phyloP scores from a whole-genome alignment of 1,140 invertebrate species.

The Hormaphis cornu region DNA sequence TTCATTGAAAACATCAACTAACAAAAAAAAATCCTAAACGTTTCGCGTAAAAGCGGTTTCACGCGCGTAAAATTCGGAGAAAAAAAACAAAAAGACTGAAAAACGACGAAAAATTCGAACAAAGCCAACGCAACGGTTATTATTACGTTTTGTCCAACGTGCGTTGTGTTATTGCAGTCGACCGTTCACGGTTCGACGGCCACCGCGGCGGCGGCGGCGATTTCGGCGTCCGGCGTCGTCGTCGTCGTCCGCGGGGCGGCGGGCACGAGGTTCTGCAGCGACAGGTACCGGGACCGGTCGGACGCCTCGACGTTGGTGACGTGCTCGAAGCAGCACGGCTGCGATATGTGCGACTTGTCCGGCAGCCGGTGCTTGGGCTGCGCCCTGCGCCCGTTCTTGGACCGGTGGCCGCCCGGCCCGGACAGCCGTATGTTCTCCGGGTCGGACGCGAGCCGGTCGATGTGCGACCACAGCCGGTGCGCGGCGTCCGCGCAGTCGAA shows the following conservation, averaged over 20 bases:
- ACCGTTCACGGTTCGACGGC: too few species aligned
- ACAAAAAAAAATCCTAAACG: too few species aligned
- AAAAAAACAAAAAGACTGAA: too few species aligned
- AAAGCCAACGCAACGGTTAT: too few species aligned
- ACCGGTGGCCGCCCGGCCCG: constrained; percentile 52
- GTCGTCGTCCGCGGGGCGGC: constrained; percentile 38
- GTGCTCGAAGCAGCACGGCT: constrained; percentile 79
- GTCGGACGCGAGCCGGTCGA: constrained; percentile 62
- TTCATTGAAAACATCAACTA: too few species aligned
- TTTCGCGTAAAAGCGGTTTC: too few species aligned
- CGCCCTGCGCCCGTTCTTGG: constrained; percentile 40
- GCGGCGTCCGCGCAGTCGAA: constrained; percentile 69
- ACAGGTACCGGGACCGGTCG: constrained; percentile 57
- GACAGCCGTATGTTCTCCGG: constrained; percentile 72
- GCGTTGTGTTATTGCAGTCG: too few species aligned
- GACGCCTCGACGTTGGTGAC: constrained; percentile 66
- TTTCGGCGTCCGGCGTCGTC: background rate
- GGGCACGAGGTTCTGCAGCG: constrained; percentile 52
- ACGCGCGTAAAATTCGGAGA: too few species aligned
- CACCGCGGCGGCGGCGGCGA: too few species aligned
- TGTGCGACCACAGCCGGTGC: constrained; percentile 56
- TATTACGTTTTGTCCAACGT: too few species aligned
- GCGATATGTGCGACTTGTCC: constrained; percentile 71
- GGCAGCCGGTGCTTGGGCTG: constrained; percentile 50
- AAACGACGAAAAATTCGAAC: too few species aligned